A percentile compares a stretch with the other conserved stretches of the same genome.
Evolutionary conservation across 2,113 vertebrate species (phyloP).

Genomic region (Leptosomus discolor): DNA sequence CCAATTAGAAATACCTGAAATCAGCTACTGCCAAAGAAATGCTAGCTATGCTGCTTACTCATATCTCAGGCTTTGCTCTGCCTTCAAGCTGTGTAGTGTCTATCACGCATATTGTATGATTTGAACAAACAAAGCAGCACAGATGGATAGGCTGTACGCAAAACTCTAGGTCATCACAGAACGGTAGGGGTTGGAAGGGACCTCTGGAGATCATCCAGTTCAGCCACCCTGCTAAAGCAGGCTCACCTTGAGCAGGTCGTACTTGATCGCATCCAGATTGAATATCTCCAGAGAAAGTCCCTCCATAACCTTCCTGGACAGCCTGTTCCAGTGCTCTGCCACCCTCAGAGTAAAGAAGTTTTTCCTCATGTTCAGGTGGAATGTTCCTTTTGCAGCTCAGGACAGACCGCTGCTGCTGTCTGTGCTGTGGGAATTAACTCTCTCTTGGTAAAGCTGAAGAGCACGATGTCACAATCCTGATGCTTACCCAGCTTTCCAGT

Average conservation of each 20-base stretch:
- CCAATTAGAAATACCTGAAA: not conserved
- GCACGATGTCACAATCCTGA: not conserved
- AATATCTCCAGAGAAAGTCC: too few relatives aligned
- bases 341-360: too few relatives aligned
- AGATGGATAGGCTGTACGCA: not conserved
- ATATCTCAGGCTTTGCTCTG: not conserved
- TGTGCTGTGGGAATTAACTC: not conserved
- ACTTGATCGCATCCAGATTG: too few relatives aligned
- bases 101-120: accelerated
- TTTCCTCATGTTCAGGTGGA: too few relatives aligned
- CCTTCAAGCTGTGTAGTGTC: not conserved
- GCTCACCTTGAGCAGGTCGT: too few relatives aligned
- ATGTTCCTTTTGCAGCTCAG: not conserved
- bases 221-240: too few relatives aligned
- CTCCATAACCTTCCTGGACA: too few relatives aligned
- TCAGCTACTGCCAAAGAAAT: not conserved
- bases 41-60: not conserved
- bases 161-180: too few relatives aligned
- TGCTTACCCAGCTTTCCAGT: not conserved
- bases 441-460: not conserved
- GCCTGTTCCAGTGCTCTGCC: too few relatives aligned
- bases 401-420: not conserved
- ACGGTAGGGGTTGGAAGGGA: too few relatives aligned
- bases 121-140: not conserved
- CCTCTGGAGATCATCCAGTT: too few relatives aligned